Conservation (phyloP, 2,888 invertebrate species). For the Lasioglossum lativentre region DNA sequence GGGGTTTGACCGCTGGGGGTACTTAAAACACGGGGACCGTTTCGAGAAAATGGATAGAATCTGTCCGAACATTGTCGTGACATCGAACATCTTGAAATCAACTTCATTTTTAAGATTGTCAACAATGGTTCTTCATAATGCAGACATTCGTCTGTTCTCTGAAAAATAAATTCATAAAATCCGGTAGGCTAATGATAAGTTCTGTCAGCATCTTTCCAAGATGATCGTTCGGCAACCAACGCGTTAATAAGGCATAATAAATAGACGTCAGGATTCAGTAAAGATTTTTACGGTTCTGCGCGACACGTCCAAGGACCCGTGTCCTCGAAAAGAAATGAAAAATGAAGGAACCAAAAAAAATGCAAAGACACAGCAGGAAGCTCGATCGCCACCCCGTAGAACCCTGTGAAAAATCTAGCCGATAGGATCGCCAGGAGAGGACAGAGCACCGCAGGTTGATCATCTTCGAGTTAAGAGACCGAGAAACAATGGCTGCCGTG, state of each 20-base stretch:
- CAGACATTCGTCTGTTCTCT: background rate
- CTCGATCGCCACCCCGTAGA: constrained; percentile 36
- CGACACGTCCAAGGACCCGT: background rate
- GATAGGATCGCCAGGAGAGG: constrained; percentile 74
- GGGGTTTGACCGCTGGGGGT: constrained; percentile 77
- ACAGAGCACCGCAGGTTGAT: constrained; percentile 58
- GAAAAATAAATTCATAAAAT: too few species aligned
- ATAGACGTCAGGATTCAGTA: background rate
- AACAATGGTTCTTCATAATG: background rate
- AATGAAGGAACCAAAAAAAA: constrained; percentile 14
- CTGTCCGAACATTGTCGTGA: background rate
- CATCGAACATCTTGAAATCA: background rate
- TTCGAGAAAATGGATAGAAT: background rate
- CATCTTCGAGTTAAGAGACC: constrained; percentile 70
- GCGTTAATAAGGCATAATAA: background rate
- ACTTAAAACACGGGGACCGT: constrained; percentile 30
- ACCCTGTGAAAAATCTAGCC: constrained; percentile 57
- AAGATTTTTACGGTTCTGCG: background rate
- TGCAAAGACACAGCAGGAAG: constrained; percentile 56
- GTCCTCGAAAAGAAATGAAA: background rate
- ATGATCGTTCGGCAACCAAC: background rate
- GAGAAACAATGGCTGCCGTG: constrained; percentile 66
- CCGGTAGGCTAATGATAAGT: too few species aligned
- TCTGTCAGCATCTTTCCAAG: too few species aligned
- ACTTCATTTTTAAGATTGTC: background rate